Evolutionary conservation across 2,797 vertebrate genomes (phyloP).

Genomic region (Sphaeramia orbicularis): DNA sequence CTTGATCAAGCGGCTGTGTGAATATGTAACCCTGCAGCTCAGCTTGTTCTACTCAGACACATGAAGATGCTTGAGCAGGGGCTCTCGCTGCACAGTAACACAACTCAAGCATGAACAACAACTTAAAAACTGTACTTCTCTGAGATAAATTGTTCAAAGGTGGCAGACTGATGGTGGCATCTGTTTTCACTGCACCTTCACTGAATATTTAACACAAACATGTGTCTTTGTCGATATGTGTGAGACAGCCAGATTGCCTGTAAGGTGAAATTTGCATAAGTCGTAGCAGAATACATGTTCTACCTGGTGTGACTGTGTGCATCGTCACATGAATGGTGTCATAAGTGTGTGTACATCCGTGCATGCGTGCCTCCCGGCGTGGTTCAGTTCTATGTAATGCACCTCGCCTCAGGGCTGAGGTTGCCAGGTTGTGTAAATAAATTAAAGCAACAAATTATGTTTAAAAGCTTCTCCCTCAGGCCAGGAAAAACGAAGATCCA

Average conservation of each 20-base stretch:
- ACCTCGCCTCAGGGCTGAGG: conserved; percentile 62
- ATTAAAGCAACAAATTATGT: conserved; percentile 84
- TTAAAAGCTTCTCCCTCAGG: conserved; percentile 80
- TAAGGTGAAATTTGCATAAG: not conserved
- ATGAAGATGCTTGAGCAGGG: no score
- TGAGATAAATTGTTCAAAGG: not conserved
- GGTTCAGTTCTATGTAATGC: conserved; percentile 49
- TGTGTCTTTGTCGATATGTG: conserved; percentile 5
- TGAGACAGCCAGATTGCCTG: conserved; percentile 9
- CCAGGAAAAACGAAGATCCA: conserved; percentile 73
- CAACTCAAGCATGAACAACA: not conserved
- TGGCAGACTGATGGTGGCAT: not conserved
- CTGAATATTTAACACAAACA: conserved; percentile 4
- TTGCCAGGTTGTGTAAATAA: conserved; percentile 82
- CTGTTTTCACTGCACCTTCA: not conserved
- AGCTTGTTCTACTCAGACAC: no score
- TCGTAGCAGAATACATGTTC: not conserved
- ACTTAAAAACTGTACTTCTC: not conserved
- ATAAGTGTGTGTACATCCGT: not conserved
- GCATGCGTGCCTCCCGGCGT: not conserved
- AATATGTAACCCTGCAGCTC: no score
- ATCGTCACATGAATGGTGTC: not conserved
- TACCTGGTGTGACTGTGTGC: conserved; percentile 9
- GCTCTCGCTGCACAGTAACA: no score
- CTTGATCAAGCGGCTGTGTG: not conserved